Evolutionary conservation across 2,113 vertebrate species (phyloP).

Genomic region (Periophthalmus modestus): DNA sequence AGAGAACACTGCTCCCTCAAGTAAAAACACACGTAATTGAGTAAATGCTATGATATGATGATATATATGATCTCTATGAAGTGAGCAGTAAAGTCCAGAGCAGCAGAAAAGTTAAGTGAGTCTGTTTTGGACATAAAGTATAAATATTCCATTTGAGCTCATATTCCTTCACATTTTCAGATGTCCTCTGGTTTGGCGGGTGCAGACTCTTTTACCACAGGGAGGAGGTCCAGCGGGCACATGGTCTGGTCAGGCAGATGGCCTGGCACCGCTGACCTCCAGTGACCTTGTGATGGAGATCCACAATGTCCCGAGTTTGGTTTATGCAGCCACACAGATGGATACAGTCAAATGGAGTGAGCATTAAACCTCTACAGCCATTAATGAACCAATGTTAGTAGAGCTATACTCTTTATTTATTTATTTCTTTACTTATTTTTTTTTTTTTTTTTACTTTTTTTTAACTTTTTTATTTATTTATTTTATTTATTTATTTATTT

Average conservation of each 20-base stretch:
- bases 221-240: slow-evolving; percentile 1
- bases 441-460: too few relatives aligned
- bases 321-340: neutral
- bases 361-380: neutral
- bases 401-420: too few relatives aligned
- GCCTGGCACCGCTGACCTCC: slow-evolving; percentile 7
- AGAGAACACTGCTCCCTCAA: too few relatives aligned
- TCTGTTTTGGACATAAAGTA: neutral
- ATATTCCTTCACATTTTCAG: neutral
- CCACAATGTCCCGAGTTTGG: neutral
- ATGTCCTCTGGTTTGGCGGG: slow-evolving; percentile 7
- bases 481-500: too few relatives aligned
- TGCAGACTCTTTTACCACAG: neutral
- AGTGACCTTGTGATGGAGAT: slow-evolving; percentile 6
- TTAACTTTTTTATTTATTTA: too few relatives aligned
- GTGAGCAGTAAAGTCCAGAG: neutral
- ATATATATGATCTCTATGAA: too few relatives aligned
- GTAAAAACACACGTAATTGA: too few relatives aligned
- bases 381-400: neutral
- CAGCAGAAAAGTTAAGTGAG: neutral
- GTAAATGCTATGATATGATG: too few relatives aligned
- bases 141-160: neutral
- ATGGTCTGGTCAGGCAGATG: slow-evolving; percentile 10
- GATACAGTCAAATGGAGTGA: neutral
- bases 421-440: too few relatives aligned